Evolutionary conservation across 2,888 invertebrate genomes (phyloP), one percentile per base, ranked within the genome.

Genomic region (Leuctra nigra): DNA sequence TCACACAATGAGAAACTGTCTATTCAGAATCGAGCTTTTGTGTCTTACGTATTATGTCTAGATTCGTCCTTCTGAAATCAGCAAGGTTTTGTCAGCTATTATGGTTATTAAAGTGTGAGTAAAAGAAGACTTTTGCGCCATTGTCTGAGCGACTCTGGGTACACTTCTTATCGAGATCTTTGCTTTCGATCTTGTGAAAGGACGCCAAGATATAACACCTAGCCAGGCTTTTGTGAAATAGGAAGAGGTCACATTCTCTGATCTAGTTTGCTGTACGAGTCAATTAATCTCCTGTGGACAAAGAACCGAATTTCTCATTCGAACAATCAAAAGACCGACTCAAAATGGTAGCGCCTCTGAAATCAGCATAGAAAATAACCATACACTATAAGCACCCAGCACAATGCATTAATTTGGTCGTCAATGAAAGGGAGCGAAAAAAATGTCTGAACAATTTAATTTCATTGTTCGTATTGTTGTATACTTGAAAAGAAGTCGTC

Each of bases 21-120:
- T 59, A 57, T 57, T 59, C 56, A 57, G 54, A 54, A 56, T 56
- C 59, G 59, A 38, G 59, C 59, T 53, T 57, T 59, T 59, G 59
- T 60, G 57, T 25, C 48, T 50, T 25, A 57, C 14, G 33, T 52
- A 29, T 29, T 29, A 35, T 35, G 36, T 24, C 11, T 29, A 52
- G 29, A 48, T 54, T 59, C 56, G 56, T 54, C 59, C 54, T 36
- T 56, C 36, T 52, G 60, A 56, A 60, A 58, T 60, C 60, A 59
- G 61, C 57, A 55, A 53, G 57, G 56, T 59, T 59, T 61, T 61
- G 59, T 61, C 59, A 61, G 59, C 61, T 59, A 61, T 61, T 59
- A 59, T 58, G 61, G 58, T 61, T 61, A 61, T 61, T 61, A 61
- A 61, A 61, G 59, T 59, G 57, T 50, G 53, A 57, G 54, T 29